A percentile compares a stretch with the other conserved stretches of the same genome.
Evolutionary conservation across 2,113 vertebrate species (phyloP).

Genomic region (Tretioscincus oriximinensis): DNA sequence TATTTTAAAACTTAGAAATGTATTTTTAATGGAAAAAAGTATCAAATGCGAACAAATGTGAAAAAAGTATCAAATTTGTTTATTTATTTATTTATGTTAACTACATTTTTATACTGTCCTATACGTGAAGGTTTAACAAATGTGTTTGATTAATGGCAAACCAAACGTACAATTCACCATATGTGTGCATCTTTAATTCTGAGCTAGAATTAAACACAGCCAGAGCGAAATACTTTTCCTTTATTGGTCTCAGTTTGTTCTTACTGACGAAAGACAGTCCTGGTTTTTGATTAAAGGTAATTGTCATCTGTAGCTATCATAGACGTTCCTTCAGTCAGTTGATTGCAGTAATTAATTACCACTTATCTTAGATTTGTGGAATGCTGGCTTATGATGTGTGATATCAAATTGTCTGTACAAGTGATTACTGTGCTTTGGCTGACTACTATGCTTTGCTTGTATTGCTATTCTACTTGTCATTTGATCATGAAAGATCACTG

Average conservation of each 20-base stretch:
- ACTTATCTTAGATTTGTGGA: neutral
- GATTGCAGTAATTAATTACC: neutral
- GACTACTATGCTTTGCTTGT: neutral
- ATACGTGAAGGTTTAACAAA: too few relatives aligned
- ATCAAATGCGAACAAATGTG: too few relatives aligned
- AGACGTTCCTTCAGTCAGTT: neutral
- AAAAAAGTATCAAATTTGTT: too few relatives aligned
- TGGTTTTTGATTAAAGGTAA: neutral
- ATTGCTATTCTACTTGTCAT: neutral
- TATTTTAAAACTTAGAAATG: too few relatives aligned
- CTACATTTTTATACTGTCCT: too few relatives aligned
- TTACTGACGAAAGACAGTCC: neutral
- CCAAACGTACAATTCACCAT: too few relatives aligned
- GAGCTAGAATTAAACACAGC: neutral
- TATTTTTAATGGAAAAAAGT: too few relatives aligned
- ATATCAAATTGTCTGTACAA: neutral
- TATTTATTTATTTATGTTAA: too few relatives aligned
- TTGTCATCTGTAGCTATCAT: neutral
- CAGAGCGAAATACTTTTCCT: neutral
- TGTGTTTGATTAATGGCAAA: too few relatives aligned
- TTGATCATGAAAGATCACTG: neutral
- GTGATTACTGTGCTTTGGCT: neutral
- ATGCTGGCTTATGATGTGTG: neutral
- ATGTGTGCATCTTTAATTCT: too few relatives aligned
- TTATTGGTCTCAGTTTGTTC: too few relatives aligned